Base-by-base conservation (phyloP, 37 sponge, comb jelly and placozoan genomes). In the Tethya wilhelma region DNA sequence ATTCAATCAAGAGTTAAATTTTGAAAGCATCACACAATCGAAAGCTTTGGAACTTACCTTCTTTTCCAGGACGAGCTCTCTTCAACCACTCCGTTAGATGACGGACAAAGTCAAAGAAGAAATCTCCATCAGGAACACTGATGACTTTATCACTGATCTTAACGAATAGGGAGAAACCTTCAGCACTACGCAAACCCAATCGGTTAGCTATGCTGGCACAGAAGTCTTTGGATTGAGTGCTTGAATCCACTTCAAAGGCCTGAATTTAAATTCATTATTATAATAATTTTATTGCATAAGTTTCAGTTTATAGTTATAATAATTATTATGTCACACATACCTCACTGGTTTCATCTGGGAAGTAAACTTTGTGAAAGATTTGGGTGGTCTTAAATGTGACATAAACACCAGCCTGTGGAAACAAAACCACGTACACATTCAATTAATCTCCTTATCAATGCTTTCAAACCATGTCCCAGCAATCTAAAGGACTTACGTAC, bases 31-130 rank as follows among this genome's bases (percentile, higher is more conserved):
- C n/a, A n/a, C n/a, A n/a, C n/a, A n/a, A 60, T 12, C 20, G 23
- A 60, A n/a, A 26, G 28, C 7, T 6, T 25, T 7, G 34, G 31
- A 25, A 2, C 76, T 68, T 67, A 84, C 91, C 88, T 39, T 90
- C 97, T 34, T 79, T 90, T 19, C 73, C 40, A 0, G 82, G 92
- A 0, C 84, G 45, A 9, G 91, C 86, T 74, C 87, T 75, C 79
- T 81, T 87, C 31, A 96, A 78, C 97, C 94, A 96, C 62, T 96
- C 97, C 14, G 91, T 93, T 28, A 96, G 80, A 69, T 96, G 97
- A 32, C 97, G 86, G 38, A 96, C 94, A 77, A 96, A 96, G 67
- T 96, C 97, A 81, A 96, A 96, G 87, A 96, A 96, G 97, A 93
- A 96, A 65, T 96, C 97, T 11, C 94, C 91, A 39, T 96, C 97